Evolutionary conservation across 2,113 vertebrate genomes (phyloP).

Genomic region (Cyphomyrus discorhynchus): DNA sequence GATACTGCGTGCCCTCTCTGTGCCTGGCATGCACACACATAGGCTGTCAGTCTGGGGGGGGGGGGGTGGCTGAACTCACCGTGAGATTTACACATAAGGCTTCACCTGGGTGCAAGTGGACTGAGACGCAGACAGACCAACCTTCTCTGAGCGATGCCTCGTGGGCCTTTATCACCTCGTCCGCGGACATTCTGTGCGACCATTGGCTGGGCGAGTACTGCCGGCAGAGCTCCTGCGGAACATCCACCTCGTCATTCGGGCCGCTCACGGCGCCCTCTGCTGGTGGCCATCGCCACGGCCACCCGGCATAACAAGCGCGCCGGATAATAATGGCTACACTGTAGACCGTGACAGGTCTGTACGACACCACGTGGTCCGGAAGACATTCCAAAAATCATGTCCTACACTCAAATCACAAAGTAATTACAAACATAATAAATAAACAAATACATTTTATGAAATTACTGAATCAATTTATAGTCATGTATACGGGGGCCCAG

Average conservation of each 20-base stretch:
- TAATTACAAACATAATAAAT: background rate
- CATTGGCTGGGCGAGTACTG: constrained; percentile 81
- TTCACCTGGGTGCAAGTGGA: background rate
- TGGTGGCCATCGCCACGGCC: background rate
- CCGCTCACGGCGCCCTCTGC: constrained; percentile 32
- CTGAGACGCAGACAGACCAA: constrained; percentile 37
- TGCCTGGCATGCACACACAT: constrained; percentile 55
- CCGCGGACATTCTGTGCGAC: constrained; percentile 66
- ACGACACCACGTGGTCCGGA: background rate
- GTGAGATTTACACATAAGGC: background rate
- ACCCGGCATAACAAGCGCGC: background rate
- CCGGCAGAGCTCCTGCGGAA: constrained; percentile 67
- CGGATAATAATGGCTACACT: background rate
- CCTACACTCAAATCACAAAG: background rate
- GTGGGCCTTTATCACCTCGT: constrained; percentile 67
- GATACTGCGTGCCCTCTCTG: constrained; percentile 53
- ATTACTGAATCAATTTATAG: background rate
- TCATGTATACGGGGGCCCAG: too few species aligned
- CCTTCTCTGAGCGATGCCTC: constrained; percentile 59
- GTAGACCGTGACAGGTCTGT: background rate
- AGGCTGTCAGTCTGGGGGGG: constrained; percentile 10
- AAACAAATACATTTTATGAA: background rate
- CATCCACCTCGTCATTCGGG: background rate
- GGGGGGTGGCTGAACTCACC: background rate
- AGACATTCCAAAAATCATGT: background rate